Evolutionary conservation across 2,888 invertebrate genomes (phyloP).

Genomic region (Belgica antarctica): DNA sequence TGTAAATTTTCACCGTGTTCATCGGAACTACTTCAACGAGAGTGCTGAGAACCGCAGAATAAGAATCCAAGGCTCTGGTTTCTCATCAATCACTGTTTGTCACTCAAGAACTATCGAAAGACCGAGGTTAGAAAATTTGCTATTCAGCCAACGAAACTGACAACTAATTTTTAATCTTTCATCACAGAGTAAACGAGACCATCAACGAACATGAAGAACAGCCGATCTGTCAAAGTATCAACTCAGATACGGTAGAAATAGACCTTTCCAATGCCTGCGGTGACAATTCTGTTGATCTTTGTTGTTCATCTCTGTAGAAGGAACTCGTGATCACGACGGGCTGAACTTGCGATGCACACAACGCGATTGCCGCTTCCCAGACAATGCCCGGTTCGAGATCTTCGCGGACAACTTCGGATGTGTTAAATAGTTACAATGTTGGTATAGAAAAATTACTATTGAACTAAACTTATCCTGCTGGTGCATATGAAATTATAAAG

Average conservation of each 20-base stretch:
- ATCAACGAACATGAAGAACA: conserved; percentile 46
- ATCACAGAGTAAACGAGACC: neutral
- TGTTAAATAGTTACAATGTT: no score
- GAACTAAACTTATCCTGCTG: no score
- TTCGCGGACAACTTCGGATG: conserved; percentile 68
- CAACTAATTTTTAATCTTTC: conserved; percentile 15
- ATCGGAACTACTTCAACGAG: conserved; percentile 69
- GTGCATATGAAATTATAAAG: no score
- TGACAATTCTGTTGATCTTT: conserved; percentile 62
- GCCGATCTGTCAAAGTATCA: conserved; percentile 58
- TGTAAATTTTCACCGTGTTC: conserved; percentile 66
- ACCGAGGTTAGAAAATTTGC: conserved; percentile 58
- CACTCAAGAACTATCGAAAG: conserved; percentile 60
- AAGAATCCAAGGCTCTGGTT: conserved; percentile 59
- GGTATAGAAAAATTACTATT: no score
- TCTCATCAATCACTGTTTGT: conserved; percentile 61
- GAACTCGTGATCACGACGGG: conserved; percentile 52
- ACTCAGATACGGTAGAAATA: conserved; percentile 58
- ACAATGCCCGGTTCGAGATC: conserved; percentile 65
- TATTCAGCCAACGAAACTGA: conserved; percentile 41
- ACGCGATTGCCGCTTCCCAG: conserved; percentile 65
- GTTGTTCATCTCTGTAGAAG: conserved; percentile 65
- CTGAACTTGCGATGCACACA: conserved; percentile 60
- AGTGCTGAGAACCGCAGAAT: conserved; percentile 58
- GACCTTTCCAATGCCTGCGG: conserved; percentile 61